These are phyloP conservation scores for Disparrhopalites patrizii DNA, from an alignment of 2,888 invertebrate species.

Conservation along the genomic window DNA sequence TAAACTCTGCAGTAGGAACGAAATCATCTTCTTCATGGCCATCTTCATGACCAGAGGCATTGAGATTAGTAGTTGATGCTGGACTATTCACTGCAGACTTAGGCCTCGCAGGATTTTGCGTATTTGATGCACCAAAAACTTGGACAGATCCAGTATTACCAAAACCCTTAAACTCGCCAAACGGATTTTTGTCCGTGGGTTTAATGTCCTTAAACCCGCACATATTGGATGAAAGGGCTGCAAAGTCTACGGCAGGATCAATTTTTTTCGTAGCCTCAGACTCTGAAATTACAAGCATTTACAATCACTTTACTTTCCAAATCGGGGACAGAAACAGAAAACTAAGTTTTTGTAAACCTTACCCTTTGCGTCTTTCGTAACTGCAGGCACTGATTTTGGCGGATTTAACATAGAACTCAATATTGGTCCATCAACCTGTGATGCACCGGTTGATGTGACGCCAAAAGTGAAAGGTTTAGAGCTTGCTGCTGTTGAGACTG, in stretches of 20 bases:
- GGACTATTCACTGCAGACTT: slow-evolving; percentile 18
- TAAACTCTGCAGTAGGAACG: slow-evolving; percentile 79
- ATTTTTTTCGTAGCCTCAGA: background rate
- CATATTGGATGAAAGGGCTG: slow-evolving; percentile 6
- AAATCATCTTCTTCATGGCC: slow-evolving; percentile 65
- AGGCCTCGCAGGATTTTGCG: background rate
- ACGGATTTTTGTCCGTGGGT: background rate
- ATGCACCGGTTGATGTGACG: background rate
- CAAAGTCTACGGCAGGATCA: slow-evolving; percentile 3
- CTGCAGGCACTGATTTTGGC: background rate
- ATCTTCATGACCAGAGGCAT: slow-evolving; percentile 77
- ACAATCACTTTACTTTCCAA: background rate
- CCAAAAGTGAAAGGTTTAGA: slow-evolving; percentile 4
- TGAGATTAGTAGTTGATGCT: slow-evolving; percentile 52
- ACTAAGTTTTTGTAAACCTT: slow-evolving; percentile 1
- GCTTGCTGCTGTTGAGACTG: background rate
- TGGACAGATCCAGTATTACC: background rate
- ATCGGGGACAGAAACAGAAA: background rate
- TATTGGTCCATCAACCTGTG: background rate
- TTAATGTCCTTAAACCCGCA: slow-evolving; percentile 13
- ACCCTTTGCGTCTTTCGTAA: background rate
- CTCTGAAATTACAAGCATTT: background rate
- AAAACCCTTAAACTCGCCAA: slow-evolving; percentile 7
- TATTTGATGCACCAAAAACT: background rate
- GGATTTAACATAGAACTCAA: background rate